These are phyloP conservation scores for Mungos mungo DNA, from an alignment of 2,113 vertebrate species.

Conservation along the genomic window DNA sequence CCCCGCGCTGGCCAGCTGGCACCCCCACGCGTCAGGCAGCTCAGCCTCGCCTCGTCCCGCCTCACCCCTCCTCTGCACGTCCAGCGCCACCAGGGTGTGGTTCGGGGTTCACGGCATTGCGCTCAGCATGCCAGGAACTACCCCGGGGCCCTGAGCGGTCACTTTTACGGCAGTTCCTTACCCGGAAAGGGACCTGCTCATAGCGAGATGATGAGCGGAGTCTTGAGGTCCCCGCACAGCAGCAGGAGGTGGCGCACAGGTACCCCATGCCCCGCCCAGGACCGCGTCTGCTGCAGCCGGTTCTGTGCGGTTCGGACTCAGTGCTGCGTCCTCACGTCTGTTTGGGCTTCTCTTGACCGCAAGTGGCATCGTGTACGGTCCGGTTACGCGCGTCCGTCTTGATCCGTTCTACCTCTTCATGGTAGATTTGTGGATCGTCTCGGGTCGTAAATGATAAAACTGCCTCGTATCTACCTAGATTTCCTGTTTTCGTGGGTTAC, in stretches of 20 bases:
- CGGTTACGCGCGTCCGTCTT: rapidly evolving
- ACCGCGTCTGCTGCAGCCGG: background rate
- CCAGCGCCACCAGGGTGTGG: background rate
- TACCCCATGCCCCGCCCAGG: too few species aligned
- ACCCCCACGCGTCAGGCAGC: background rate
- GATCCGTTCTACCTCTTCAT: background rate
- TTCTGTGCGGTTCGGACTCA: too few species aligned
- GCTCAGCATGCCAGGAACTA: rapidly evolving
- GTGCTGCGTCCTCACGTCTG: background rate
- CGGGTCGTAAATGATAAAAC: background rate
- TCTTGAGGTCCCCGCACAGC: background rate
- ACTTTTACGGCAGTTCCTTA: background rate
- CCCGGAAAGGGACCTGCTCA: background rate
- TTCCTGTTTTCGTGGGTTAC: background rate
- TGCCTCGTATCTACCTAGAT: background rate
- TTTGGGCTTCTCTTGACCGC: background rate
- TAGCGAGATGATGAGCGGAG: background rate
- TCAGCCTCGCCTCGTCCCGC: background rate
- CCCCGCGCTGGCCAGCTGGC: too few species aligned
- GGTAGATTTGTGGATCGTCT: background rate
- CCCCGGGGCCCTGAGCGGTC: background rate
- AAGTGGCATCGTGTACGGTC: background rate
- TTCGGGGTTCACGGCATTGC: background rate
- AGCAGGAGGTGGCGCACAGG: background rate
- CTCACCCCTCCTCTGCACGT: background rate